Base-by-base conservation (phyloP, 2,888 invertebrate genomes). In the Uropetala carovei region DNA sequence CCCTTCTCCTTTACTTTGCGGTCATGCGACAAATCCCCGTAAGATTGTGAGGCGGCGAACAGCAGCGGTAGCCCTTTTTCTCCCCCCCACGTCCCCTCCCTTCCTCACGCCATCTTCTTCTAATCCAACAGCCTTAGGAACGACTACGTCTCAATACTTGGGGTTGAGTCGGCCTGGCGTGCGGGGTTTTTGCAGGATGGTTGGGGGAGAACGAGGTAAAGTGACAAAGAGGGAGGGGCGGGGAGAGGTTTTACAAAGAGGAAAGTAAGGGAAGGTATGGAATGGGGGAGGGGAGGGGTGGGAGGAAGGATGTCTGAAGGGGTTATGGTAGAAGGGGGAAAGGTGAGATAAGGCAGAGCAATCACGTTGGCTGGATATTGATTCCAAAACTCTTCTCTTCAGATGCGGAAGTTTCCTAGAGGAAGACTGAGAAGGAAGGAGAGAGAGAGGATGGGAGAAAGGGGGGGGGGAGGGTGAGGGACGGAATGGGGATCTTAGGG, bases 11-110 rank as follows among this genome's bases (percentile, higher is more conserved):
- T 75, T 22, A 43, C 43, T 43, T 43, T 75, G 75, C 27, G 75
- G 75, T 75, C 75, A 75, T 75, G 75, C 9, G 75, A 75, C 75
- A 75, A 75, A 75, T 75, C 75, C 75, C 75, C 10, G 9, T 27
- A 75, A 27, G 75, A 75, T 75, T 75, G 75, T 27, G 27, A 75
- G 27, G 75, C 22, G 27, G 75, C 75, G 13, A 22, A 13, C 75
- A 27, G 27, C 27, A 75, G n/a, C n/a, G n/a, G n/a, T n/a, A n/a
- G 22, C 27, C 10, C 27, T 75, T 27, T 27, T 43, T 13, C 27
- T 75, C 75, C 22, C 22, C 75, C 75, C 75, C 64, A 43, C 43
- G 22, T 75, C 27, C 75, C 13, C 9, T 22, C 68, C 27, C 27
- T 43, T 22, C 75, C 75, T 14, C 75, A 75, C 27, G 22, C 75